Conservation (phyloP, 2,113 vertebrate genomes). For the Eptesicus fuscus region DNA sequence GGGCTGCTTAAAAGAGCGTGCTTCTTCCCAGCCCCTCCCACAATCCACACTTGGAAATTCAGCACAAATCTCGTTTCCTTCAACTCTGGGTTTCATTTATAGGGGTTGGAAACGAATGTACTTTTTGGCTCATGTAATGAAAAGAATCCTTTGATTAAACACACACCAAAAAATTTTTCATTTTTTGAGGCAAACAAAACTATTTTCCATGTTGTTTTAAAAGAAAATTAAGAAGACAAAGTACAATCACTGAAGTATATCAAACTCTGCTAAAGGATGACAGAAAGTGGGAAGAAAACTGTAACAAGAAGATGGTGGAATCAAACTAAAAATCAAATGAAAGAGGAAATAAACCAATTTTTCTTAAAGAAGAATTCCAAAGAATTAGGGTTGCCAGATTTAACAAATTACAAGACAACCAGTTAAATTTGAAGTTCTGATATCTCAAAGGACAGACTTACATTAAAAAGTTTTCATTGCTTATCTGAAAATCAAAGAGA, state of each 20-base stretch:
- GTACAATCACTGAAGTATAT: constrained; percentile 12
- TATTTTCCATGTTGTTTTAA: constrained; percentile 50
- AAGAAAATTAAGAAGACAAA: constrained; percentile 64
- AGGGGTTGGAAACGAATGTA: constrained; percentile 51
- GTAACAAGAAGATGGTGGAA: neutral
- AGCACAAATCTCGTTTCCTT: constrained; percentile 48
- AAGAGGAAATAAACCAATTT: neutral
- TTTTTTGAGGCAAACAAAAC: constrained; percentile 43
- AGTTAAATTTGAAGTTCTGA: neutral
- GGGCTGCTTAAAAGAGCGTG: neutral
- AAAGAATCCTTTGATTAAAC: constrained; percentile 62
- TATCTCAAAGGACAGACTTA: neutral
- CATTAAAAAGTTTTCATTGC: neutral
- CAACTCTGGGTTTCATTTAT: constrained; percentile 58
- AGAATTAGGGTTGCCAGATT: neutral
- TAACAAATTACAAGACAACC: neutral
- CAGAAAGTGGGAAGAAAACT: constrained; percentile 20
- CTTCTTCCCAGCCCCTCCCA: neutral
- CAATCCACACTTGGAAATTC: neutral
- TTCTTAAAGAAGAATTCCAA: constrained; percentile 32
- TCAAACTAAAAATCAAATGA: neutral
- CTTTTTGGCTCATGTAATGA: constrained; percentile 58
- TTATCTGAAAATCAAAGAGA: constrained; percentile 17
- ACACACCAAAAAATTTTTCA: constrained; percentile 33
- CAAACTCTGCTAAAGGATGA: constrained; percentile 10